Base-by-base conservation (phyloP, 2,113 vertebrate species). In the Hylia prasina region DNA sequence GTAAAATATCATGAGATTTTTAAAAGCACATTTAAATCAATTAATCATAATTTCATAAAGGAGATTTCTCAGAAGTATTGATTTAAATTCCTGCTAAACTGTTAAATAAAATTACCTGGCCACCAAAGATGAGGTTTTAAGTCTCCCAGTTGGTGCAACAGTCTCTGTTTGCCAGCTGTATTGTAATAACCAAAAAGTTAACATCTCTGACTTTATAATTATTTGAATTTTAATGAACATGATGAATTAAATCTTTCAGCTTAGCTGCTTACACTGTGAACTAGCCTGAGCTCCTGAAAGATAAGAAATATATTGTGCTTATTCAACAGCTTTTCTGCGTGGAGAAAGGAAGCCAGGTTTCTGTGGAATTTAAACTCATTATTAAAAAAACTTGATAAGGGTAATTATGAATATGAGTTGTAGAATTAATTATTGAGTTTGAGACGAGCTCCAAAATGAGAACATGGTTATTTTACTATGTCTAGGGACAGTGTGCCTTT, bases 201-300 rank as follows among this genome's bases (percentile, higher is more conserved):
- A 97, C 90, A 97, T 93, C 78, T 92, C 73, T 97, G 89, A 81
- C 89, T 93, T 94, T 51, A 95, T 97, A 92, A 95, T 91, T 93
- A 92, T 97, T 96, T 96, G 87, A 76, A 94, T 96, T 96, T 97
- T 96, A 96, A 91, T 92, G 85, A 97, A 92, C 45, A 63, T 93
- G 90, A 96, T 92, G 90, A 97, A 96, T 97, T 95, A 96, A 96
- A 95, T 91, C 81, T 95, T 90, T 92, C 96, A 91, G 94, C 89
- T 97, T 95, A 97, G 79, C 95, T 80, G 58, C 75, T 92, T 96
- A 95, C 0, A 4, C 72, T 69, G 54, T 42, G 65, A 96, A 95
- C 63, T 88, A 96, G 89, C 45, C 75, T 73, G 47, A 90, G 77
- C 87, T 96, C 81, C 88, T 91, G 86, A 71, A 95, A 95, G 69